phyloP scores from a whole-genome alignment of 2,797 vertebrate species.

The Eulemur rubriventer region DNA sequence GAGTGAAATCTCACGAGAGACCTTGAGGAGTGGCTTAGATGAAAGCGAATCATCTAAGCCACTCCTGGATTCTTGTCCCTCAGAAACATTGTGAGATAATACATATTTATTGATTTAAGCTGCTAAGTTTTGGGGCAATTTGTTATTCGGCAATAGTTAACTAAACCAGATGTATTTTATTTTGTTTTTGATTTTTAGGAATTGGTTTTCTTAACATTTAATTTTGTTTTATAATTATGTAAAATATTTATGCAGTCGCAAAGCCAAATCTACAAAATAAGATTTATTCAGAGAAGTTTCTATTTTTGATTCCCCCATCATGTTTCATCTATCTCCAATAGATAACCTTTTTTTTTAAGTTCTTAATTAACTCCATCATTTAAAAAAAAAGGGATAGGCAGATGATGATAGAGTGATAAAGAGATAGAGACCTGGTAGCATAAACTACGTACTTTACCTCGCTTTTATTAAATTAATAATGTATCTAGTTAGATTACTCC shows the following conservation, averaged over 20 bases:
- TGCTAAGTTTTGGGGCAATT: neutral
- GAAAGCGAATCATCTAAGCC: neutral
- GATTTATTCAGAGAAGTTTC: neutral
- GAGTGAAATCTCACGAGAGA: neutral
- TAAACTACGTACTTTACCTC: neutral
- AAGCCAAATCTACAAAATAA: neutral
- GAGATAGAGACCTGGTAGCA: neutral
- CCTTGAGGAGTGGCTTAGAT: no score
- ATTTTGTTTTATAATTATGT: neutral
- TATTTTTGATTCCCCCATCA: neutral
- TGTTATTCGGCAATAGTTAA: neutral
- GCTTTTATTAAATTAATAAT: neutral
- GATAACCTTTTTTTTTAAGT: neutral
- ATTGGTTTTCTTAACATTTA: neutral
- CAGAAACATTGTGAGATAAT: neutral
- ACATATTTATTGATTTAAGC: neutral
- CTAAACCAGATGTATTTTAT: neutral
- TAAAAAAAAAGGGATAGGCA: neutral
- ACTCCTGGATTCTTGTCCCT: neutral
- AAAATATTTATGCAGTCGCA: neutral
- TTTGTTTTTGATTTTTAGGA: neutral
- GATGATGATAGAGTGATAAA: neutral
- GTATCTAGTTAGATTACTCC: neutral
- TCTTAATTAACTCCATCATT: neutral
- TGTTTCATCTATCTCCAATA: neutral